Conservation (phyloP, 2,888 invertebrate species). For the Achlya flavicornis region DNA sequence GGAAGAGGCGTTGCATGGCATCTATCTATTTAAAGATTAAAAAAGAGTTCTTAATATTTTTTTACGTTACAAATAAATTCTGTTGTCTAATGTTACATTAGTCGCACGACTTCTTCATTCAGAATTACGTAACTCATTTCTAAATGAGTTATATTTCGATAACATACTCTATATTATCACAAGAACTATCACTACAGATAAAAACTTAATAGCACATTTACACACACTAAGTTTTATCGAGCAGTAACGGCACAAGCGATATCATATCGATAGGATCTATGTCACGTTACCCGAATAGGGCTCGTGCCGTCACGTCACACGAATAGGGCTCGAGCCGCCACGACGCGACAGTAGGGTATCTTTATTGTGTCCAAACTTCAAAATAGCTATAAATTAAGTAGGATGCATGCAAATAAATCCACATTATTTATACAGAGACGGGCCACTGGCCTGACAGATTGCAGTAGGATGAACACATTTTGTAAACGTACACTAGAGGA, state of each 20-base stretch:
- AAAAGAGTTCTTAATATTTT: no score
- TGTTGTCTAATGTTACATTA: no score
- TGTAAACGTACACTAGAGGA: constrained; percentile 70
- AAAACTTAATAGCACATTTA: constrained; percentile 4
- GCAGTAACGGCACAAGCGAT: constrained; percentile 2
- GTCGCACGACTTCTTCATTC: no score
- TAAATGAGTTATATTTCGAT: no score
- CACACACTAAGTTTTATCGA: constrained; percentile 2
- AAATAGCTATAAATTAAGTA: constrained; percentile 76
- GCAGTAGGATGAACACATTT: constrained; percentile 76
- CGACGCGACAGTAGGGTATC: constrained; percentile 45
- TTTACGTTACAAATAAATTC: no score
- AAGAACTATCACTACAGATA: neutral
- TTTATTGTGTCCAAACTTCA: constrained; percentile 24
- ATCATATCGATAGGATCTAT: neutral
- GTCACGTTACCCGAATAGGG: constrained; percentile 21
- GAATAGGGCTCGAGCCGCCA: constrained; percentile 1
- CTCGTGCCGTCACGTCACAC: constrained; percentile 20
- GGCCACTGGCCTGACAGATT: constrained; percentile 67
- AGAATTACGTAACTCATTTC: no score
- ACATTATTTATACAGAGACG: constrained; percentile 67
- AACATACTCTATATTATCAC: neutral
- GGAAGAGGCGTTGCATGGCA: no score
- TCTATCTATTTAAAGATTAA: no score
- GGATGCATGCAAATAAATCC: constrained; percentile 67